A percentile compares a stretch with the other conserved stretches of the same genome.
phyloP scores from a whole-genome alignment of 2,888 invertebrate genomes.

The Conus canariensis region DNA sequence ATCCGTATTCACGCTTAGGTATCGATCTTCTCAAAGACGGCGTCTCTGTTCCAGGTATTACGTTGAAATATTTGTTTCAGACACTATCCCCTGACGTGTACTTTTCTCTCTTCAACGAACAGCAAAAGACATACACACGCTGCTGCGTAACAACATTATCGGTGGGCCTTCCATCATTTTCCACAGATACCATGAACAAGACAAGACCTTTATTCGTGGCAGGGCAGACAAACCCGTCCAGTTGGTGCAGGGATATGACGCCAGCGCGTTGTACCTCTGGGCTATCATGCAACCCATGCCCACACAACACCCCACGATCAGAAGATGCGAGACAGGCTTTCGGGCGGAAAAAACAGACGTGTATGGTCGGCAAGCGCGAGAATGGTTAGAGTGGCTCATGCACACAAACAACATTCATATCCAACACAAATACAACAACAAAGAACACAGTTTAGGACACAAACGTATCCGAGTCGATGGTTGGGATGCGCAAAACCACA shows the following conservation, averaged over 20 bases:
- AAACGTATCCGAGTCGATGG: background rate
- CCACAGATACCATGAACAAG: background rate
- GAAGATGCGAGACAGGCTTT: background rate
- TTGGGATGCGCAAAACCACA: background rate
- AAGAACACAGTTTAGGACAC: background rate
- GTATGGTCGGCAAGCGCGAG: background rate
- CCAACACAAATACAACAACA: constrained; percentile 5
- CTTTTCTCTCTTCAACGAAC: background rate
- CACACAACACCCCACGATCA: background rate
- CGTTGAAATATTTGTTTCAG: constrained; percentile 2
- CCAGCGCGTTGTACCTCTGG: background rate
- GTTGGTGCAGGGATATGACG: background rate
- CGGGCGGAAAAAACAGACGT: background rate
- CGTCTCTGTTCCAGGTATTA: constrained; percentile 9
- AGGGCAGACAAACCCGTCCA: background rate
- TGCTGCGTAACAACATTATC: background rate
- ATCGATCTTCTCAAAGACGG: constrained; percentile 7
- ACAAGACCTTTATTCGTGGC: background rate
- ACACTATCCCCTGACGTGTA: background rate
- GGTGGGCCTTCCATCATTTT: constrained; percentile 10
- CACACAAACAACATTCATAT: constrained; percentile 9
- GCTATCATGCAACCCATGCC: background rate
- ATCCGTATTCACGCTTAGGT: background rate
- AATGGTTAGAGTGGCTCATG: constrained; percentile 6
- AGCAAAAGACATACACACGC: background rate